phyloP scores from a whole-genome alignment of 2,797 vertebrate genomes.

The Alca torda region DNA sequence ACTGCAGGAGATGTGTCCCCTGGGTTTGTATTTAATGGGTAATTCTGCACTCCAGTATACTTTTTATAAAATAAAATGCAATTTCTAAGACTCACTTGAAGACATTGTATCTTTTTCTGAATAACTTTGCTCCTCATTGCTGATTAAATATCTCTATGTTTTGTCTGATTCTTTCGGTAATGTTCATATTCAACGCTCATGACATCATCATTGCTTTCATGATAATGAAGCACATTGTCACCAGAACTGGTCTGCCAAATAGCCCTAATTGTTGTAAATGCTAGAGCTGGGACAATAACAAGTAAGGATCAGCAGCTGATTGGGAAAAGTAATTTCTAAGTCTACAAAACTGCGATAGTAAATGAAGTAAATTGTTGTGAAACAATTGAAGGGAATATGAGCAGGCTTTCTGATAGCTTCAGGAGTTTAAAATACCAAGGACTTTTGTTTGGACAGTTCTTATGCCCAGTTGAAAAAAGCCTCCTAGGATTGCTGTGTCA shows the following conservation, averaged over 20 bases:
- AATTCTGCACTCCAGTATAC: background rate
- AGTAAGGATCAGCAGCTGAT: constrained; percentile 1
- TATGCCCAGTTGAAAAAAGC: background rate
- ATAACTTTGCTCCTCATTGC: constrained; percentile 3
- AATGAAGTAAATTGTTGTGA: background rate
- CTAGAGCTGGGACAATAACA: constrained; percentile 3
- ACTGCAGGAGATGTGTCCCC: background rate
- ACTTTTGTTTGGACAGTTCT: background rate
- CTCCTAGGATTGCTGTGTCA: background rate
- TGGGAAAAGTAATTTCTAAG: constrained; percentile 25
- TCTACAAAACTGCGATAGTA: background rate
- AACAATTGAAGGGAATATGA: background rate
- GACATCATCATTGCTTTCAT: constrained; percentile 53
- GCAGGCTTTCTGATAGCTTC: background rate
- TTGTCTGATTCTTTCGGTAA: constrained; percentile 53
- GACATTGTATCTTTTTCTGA: constrained; percentile 44
- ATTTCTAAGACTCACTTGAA: constrained; percentile 46
- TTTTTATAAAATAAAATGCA: constrained; percentile 19
- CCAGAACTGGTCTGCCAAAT: constrained; percentile 5
- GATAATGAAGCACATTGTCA: constrained; percentile 52
- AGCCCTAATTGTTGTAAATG: constrained; percentile 49
- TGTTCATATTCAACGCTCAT: background rate
- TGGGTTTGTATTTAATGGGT: constrained; percentile 5
- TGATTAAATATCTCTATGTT: constrained; percentile 46
- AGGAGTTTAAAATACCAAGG: background rate